A percentile compares a stretch with the other conserved stretches of the same genome.
These are phyloP conservation scores for Spodoptera littoralis DNA, from an alignment of 2,888 invertebrate genomes.

Conservation along the genomic window DNA sequence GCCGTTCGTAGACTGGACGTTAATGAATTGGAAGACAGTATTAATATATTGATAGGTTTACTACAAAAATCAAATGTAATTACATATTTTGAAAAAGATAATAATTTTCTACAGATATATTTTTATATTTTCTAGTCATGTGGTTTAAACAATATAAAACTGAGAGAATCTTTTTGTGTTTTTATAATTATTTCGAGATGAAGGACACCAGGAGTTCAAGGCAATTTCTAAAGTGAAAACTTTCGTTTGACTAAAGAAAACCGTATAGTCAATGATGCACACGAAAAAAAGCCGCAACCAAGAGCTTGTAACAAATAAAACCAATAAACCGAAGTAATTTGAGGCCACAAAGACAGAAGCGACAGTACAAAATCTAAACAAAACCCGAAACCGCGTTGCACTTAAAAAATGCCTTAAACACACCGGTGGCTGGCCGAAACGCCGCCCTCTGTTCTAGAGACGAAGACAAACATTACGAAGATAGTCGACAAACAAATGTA, in stretches of 20 bases:
- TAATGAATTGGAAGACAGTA: constrained; percentile 15
- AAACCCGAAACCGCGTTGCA: constrained; percentile 79
- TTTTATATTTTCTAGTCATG: no score
- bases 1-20: constrained; percentile 14
- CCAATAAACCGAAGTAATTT: constrained; percentile 55
- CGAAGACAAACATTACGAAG: constrained; percentile 85
- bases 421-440: constrained; percentile 81
- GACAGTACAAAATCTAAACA: constrained; percentile 72
- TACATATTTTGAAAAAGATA: no score
- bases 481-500: constrained; percentile 88
- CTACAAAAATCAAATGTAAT: no score
- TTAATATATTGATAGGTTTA: no score
- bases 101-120: no score
- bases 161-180: no score
- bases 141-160: no score
- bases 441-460: constrained; percentile 88
- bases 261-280: constrained; percentile 20
- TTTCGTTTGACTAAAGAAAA: constrained; percentile 10
- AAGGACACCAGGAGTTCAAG: no score
- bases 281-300: constrained; percentile 12
- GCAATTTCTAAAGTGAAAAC: background rate
- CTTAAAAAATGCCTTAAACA: constrained; percentile 78
- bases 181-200: no score
- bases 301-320: constrained; percentile 41
- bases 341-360: constrained; percentile 66